Evolutionary conservation across 1,140 invertebrate species (phyloP).

Genomic region (Paraescarpia echinospica): DNA sequence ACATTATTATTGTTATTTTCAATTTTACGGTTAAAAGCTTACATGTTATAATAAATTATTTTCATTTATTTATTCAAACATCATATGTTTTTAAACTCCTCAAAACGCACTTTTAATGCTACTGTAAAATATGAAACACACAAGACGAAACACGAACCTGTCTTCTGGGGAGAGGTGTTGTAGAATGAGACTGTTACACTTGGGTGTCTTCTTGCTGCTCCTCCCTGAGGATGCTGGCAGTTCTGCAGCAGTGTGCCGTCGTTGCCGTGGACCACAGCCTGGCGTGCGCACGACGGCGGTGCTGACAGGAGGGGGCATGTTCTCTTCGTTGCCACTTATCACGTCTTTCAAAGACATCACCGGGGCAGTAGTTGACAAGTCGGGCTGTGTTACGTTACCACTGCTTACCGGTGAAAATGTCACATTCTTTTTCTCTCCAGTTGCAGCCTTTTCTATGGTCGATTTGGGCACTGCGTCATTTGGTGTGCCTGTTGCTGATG

Average conservation of each 20-base stretch:
- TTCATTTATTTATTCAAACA: no score
- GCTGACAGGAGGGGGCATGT: background rate
- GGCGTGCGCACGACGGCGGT: background rate
- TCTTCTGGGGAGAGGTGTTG: slow-evolving; percentile 14
- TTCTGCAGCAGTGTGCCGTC: background rate
- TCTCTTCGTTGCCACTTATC: background rate
- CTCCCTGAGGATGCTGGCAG: background rate
- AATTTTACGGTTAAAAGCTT: no score
- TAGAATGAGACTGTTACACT: slow-evolving; percentile 7
- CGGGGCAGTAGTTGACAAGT: background rate
- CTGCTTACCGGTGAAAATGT: no score
- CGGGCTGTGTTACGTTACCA: no score
- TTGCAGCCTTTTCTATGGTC: no score
- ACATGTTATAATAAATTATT: no score
- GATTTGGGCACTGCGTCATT: background rate
- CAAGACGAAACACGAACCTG: background rate
- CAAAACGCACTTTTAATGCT: no score
- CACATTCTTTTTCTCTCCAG: no score
- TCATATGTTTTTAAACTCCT: no score
- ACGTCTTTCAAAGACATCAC: background rate
- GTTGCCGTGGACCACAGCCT: background rate
- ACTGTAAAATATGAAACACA: background rate
- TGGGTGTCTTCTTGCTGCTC: slow-evolving; percentile 8
- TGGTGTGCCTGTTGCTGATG: no score
- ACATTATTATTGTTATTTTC: no score